phyloP scores from a whole-genome alignment of 2,888 invertebrate species.

The Troides aeacus region DNA sequence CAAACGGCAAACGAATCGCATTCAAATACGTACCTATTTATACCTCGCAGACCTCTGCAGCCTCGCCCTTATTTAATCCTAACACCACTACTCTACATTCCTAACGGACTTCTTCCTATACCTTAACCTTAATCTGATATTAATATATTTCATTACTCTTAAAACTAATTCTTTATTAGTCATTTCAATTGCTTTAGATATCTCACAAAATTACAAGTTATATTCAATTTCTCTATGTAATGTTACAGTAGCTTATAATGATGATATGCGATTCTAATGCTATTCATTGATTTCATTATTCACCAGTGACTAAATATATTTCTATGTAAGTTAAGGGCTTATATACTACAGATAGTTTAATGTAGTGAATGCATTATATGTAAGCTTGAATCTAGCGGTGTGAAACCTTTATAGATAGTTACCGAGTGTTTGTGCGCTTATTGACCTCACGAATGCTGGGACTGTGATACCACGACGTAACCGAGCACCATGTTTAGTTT shows the following conservation, averaged over 20 bases:
- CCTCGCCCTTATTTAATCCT: slow-evolving; percentile 18
- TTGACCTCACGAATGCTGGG: slow-evolving; percentile 39
- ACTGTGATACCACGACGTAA: slow-evolving; percentile 72
- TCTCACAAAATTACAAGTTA: not conserved
- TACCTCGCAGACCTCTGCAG: slow-evolving; percentile 19
- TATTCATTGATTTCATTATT: slow-evolving; percentile 5
- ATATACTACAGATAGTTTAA: slow-evolving; percentile 17
- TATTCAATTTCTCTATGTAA: not conserved
- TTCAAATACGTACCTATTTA: slow-evolving; percentile 29
- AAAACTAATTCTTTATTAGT: slow-evolving; percentile 1
- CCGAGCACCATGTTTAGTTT: slow-evolving; percentile 58
- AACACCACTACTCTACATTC: slow-evolving; percentile 21
- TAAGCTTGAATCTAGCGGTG: slow-evolving; percentile 25
- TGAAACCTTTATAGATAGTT: slow-evolving; percentile 22
- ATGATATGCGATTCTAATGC: slow-evolving; percentile 6
- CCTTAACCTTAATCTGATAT: slow-evolving; percentile 1
- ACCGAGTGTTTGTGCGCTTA: slow-evolving; percentile 9
- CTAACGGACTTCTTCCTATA: not conserved
- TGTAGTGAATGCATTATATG: slow-evolving; percentile 14
- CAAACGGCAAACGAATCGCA: slow-evolving; percentile 42
- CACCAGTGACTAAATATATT: slow-evolving; percentile 10
- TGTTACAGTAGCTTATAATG: not conserved
- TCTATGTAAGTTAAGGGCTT: slow-evolving; percentile 23
- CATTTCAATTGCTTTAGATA: not conserved
- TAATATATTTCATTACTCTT: not conserved